Conservation (phyloP, 1,140 invertebrate genomes). For the Pseudoatta argentina region DNA sequence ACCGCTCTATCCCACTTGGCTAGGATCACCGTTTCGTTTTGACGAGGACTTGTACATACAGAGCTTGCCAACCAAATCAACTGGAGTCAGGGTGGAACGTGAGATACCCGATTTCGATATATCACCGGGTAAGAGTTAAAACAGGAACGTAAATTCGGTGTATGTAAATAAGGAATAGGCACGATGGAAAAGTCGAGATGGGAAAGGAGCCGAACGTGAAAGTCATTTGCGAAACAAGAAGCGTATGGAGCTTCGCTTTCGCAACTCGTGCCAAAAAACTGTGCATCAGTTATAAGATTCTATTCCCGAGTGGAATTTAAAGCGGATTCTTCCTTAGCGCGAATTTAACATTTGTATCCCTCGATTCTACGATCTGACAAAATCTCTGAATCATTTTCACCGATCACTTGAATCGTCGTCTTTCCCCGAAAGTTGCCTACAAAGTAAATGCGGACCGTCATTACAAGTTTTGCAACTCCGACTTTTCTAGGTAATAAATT, state of each 20-base stretch:
- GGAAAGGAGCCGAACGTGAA: background rate
- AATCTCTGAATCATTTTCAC: slow-evolving; percentile 23
- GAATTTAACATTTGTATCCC: slow-evolving; percentile 21
- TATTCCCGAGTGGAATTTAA: slow-evolving; percentile 38
- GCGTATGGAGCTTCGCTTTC: slow-evolving; percentile 22
- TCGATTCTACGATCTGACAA: background rate
- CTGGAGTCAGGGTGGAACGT: background rate
- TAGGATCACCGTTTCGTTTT: slow-evolving; percentile 27
- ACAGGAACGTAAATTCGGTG: slow-evolving; percentile 49
- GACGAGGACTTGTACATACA: slow-evolving; percentile 22
- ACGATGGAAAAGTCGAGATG: background rate
- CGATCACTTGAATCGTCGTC: background rate
- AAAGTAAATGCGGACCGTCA: too few species aligned
- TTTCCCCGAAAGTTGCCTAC: background rate
- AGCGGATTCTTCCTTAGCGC: slow-evolving; percentile 17
- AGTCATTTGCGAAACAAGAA: slow-evolving; percentile 39
- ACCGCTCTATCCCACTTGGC: slow-evolving; percentile 37
- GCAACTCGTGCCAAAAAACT: slow-evolving; percentile 34
- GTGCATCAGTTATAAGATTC: slow-evolving; percentile 4
- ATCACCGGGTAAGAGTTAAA: slow-evolving; percentile 37
- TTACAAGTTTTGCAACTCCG: background rate
- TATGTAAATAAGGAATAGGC: slow-evolving; percentile 33
- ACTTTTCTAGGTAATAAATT: background rate
- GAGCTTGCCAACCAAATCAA: slow-evolving; percentile 51
- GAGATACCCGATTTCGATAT: slow-evolving; percentile 53